Evolutionary conservation across 2,888 invertebrate species (phyloP), one percentile per base, ranked within the genome.

Genomic region (Cerastoderma edule): DNA sequence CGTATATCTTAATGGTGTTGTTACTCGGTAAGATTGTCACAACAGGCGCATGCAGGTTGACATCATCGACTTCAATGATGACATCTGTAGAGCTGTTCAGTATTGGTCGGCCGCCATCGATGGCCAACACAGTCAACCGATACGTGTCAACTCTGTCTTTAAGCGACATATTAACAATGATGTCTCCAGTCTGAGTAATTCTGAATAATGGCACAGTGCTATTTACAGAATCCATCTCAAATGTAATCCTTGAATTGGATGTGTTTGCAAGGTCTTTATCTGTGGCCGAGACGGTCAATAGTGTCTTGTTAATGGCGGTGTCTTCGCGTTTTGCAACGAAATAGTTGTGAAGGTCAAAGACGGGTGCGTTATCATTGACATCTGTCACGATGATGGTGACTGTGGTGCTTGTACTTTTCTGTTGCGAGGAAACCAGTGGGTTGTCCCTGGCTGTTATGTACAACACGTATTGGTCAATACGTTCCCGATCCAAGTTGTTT

Each of bases 361-460:
- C 19, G 6, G 81, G 81, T 16, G 53, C 28, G n/a, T 78, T 78
- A 56, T 81, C 81, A 33, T 81, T 81, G 1, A 78, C 46, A 46
- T 81, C 81, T 3, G 39, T 48, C 6, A 81, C 30, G 13, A 27
- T 22, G 2, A 81, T 54, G 1, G n/a, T 68, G 19, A 81, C 44
- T 22, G 32, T 28, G 19, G 22, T 33, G 27, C 22, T 33, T 10
- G 46, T 48, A 19, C 32, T 64, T 39, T 71, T 78, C 32, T 64
- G 65, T 28, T 78, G 68, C 8, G 57, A 22, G 16, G 0, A 6
- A 5, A 56, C 28, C 0, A 22, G 2, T 28, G 81, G 78, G 22
- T 73, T 75, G 48, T 81, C 81, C 27, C 39, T 66, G 0, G 78
- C 81, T 19, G 46, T 54, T 8, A 81, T 57, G 24, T 24, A 5